phyloP scores from a whole-genome alignment of 2,797 vertebrate species.

The Sebastes vulpes region DNA sequence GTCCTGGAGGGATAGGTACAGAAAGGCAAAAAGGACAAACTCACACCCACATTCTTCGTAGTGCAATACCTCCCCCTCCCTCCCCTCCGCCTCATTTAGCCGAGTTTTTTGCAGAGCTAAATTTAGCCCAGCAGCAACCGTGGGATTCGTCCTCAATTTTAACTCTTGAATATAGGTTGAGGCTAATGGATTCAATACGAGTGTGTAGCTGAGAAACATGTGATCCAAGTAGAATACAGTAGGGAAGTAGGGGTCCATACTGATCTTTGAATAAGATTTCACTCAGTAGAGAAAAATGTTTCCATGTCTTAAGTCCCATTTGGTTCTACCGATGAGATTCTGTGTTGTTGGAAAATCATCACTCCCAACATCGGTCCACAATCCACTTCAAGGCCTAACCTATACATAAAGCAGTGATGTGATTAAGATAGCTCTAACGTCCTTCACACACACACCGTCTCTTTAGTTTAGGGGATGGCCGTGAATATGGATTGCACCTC shows the following conservation, averaged over 20 bases:
- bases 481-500: constrained; percentile 68
- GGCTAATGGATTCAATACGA: constrained; percentile 59
- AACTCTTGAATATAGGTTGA: constrained; percentile 82
- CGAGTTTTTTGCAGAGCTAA: constrained; percentile 65
- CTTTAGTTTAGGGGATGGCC: constrained; percentile 1
- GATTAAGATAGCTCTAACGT: constrained; percentile 1
- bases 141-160: constrained; percentile 81
- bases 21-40: constrained; percentile 71
- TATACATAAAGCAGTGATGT: not conserved
- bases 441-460: constrained; percentile 29
- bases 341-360: not conserved
- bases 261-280: not conserved
- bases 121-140: constrained; percentile 69
- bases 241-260: not conserved
- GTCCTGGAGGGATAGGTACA: constrained; percentile 61
- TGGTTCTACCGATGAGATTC: not conserved
- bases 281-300: not conserved
- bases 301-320: not conserved
- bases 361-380: not conserved
- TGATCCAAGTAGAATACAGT: constrained; percentile 1
- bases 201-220: constrained; percentile 29
- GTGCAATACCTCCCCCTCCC: constrained; percentile 39
- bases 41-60: constrained; percentile 47
- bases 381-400: not conserved
- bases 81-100: constrained; percentile 1